Evolutionary conservation across 2,113 vertebrate genomes (phyloP).

Genomic region (Condylura cristata): DNA sequence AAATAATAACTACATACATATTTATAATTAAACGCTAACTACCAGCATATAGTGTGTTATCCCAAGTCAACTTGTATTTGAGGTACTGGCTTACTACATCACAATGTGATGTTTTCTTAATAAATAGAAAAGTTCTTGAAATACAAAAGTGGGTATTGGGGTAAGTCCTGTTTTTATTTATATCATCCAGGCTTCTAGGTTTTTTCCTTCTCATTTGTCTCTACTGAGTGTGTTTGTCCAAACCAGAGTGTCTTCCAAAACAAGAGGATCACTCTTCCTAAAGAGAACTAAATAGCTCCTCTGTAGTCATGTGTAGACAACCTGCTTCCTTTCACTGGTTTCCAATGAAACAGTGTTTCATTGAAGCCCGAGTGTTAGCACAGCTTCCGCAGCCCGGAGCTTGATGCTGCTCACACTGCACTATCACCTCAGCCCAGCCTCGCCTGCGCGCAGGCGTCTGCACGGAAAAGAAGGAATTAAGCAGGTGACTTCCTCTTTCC

Average conservation of each 20-base stretch:
- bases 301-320: slow-evolving; percentile 81
- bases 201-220: slow-evolving; percentile 81
- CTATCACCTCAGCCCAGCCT: slow-evolving; percentile 80
- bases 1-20: slow-evolving; percentile 71
- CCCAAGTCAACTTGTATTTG: slow-evolving; percentile 92
- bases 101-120: slow-evolving; percentile 92
- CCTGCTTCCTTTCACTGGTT: slow-evolving; percentile 62
- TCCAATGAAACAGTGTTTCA: slow-evolving; percentile 56
- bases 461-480: slow-evolving; percentile 57
- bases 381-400: slow-evolving; percentile 44
- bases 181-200: slow-evolving; percentile 85
- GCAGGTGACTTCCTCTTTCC: slow-evolving; percentile 61
- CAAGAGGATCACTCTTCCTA: slow-evolving; percentile 78
- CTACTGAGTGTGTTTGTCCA: slow-evolving; percentile 79
- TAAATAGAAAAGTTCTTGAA: slow-evolving; percentile 91
- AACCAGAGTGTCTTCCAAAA: slow-evolving; percentile 72
- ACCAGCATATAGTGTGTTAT: slow-evolving; percentile 91
- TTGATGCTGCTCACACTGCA: slow-evolving; percentile 63
- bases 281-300: slow-evolving; percentile 79
- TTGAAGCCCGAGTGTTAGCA: slow-evolving; percentile 51
- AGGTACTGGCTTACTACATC: slow-evolving; percentile 93
- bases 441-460: slow-evolving; percentile 77
- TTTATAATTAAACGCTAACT: slow-evolving; percentile 80
- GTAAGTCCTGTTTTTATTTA: slow-evolving; percentile 82
- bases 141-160: slow-evolving; percentile 90